Evolutionary conservation across 2,113 vertebrate species (phyloP).

Genomic region (Psophia crepitans): DNA sequence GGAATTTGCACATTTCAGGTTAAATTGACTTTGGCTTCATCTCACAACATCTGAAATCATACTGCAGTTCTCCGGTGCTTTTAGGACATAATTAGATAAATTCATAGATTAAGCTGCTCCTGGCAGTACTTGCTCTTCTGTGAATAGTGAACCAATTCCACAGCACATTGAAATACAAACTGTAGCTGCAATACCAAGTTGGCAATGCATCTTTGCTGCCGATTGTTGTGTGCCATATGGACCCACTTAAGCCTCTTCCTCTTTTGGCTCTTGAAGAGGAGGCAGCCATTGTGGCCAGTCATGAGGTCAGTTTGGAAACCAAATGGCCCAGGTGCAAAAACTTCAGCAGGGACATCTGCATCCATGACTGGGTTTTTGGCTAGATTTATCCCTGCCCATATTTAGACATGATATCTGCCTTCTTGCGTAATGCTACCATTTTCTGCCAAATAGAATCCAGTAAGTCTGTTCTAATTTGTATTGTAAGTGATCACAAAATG

Average conservation of each 20-base stretch:
- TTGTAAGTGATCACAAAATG: not conserved
- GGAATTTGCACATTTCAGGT: conserved; percentile 48
- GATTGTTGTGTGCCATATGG: conserved; percentile 71
- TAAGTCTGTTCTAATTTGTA: conserved; percentile 17
- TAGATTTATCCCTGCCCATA: not conserved
- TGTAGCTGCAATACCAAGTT: conserved; percentile 58
- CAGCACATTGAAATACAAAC: conserved; percentile 65
- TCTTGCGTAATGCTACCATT: not conserved
- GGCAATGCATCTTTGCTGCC: conserved; percentile 50
- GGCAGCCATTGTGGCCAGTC: conserved; percentile 61
- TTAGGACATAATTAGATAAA: conserved; percentile 73
- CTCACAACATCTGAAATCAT: conserved; percentile 63
- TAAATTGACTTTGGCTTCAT: conserved; percentile 69
- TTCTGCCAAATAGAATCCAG: conserved; percentile 3
- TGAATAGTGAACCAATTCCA: conserved; percentile 67
- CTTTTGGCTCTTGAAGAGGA: conserved; percentile 59
- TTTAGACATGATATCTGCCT: conserved; percentile 39
- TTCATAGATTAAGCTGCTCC: conserved; percentile 70
- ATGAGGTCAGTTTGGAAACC: conserved; percentile 69
- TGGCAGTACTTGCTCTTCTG: conserved; percentile 65
- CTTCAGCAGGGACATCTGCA: conserved; percentile 69
- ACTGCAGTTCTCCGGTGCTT: conserved; percentile 47
- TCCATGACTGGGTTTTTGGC: conserved; percentile 10
- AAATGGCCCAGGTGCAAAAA: conserved; percentile 63
- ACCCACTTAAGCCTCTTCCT: conserved; percentile 70